Conservation (phyloP, 2,888 invertebrate species). For the Eretmocerus hayati region DNA sequence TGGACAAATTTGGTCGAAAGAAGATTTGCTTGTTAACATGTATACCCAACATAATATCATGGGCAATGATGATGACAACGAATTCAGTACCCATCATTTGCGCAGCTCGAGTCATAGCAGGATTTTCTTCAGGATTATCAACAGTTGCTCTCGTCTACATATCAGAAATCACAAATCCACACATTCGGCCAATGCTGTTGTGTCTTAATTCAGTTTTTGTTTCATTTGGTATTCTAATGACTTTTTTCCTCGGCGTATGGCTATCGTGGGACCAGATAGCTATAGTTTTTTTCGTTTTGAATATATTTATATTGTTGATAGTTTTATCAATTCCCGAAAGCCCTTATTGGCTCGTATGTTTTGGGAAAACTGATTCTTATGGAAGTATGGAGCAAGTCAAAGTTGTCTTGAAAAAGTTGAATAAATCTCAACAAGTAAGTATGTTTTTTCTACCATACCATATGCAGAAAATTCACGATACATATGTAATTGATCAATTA, state of each 20-base stretch:
- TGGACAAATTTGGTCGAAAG: conserved; percentile 54
- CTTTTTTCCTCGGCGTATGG: conserved; percentile 49
- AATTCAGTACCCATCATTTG: conserved; percentile 48
- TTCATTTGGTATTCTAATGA: conserved; percentile 53
- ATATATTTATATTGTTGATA: conserved; percentile 38
- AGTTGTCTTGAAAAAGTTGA: conserved; percentile 47
- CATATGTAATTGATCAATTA: conserved; percentile 9
- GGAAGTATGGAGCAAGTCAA: conserved; percentile 34
- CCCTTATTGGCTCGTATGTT: conserved; percentile 53
- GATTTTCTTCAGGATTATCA: conserved; percentile 51
- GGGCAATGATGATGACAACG: conserved; percentile 48
- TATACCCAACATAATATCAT: conserved; percentile 48
- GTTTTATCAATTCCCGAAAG: conserved; percentile 52
- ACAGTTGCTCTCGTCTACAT: conserved; percentile 53
- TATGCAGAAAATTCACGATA: background rate
- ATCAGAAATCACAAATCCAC: conserved; percentile 53
- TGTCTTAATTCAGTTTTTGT: conserved; percentile 55
- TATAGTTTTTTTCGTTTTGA: conserved; percentile 44
- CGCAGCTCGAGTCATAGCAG: conserved; percentile 50
- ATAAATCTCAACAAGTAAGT: conserved; percentile 43
- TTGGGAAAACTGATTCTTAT: conserved; percentile 37
- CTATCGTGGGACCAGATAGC: conserved; percentile 51
- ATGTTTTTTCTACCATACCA: background rate
- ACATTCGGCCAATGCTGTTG: conserved; percentile 51
- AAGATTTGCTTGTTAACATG: conserved; percentile 46